Evolutionary conservation across 2,113 vertebrate genomes (phyloP).

Genomic region (Pelusios castaneus): DNA sequence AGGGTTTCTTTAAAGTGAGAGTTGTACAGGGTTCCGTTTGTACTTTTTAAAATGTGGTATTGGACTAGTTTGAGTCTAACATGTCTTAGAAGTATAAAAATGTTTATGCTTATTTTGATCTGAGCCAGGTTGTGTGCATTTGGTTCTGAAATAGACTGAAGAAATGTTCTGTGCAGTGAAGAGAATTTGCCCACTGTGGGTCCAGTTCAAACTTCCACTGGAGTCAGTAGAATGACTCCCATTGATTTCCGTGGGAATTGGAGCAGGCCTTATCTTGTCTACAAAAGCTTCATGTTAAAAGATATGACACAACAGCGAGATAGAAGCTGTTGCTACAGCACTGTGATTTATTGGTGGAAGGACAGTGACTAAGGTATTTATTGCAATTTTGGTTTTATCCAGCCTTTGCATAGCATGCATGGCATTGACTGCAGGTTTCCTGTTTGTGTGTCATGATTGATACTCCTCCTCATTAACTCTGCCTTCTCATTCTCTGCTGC

Average conservation of each 20-base stretch:
- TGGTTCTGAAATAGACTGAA: neutral
- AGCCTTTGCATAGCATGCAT: neutral
- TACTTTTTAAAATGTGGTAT: neutral
- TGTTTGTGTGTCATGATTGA: constrained; percentile 69
- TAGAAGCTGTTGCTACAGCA: neutral
- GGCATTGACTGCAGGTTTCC: constrained; percentile 33
- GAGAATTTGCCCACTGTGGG: neutral
- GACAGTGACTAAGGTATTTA: neutral
- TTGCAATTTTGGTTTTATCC: neutral
- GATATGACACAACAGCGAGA: neutral
- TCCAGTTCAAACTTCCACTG: neutral
- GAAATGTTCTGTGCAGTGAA: neutral
- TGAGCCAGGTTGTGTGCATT: neutral
- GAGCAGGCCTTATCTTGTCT: rapidly evolving
- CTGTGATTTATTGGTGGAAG: neutral
- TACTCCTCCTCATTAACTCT: constrained; percentile 75
- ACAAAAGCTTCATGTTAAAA: neutral
- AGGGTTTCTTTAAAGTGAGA: neutral
- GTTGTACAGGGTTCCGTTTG: neutral
- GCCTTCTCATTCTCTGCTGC: constrained; percentile 70
- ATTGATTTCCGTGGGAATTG: neutral
- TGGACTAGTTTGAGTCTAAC: neutral
- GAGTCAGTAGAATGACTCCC: neutral
- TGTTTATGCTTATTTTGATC: neutral
- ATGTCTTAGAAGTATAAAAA: neutral